These are phyloP conservation scores for Gopherus evgoodei DNA, from an alignment of 2,113 vertebrate species.

Conservation along the genomic window DNA sequence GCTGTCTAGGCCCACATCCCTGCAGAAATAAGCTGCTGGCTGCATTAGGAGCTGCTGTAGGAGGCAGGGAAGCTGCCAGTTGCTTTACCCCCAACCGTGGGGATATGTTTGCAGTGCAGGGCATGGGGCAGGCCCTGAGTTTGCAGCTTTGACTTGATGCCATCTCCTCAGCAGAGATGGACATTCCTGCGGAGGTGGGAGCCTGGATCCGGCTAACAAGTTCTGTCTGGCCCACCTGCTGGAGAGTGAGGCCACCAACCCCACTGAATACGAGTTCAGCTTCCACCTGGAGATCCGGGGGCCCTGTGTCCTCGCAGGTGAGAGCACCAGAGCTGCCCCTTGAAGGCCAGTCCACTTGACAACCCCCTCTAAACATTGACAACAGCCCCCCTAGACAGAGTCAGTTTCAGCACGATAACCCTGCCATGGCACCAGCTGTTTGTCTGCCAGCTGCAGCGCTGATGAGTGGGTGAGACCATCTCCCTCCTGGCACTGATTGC, in stretches of 20 bases:
- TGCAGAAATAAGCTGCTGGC: background rate
- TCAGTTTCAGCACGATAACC: background rate
- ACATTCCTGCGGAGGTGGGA: slow-evolving; percentile 53
- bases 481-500: background rate
- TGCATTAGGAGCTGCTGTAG: background rate
- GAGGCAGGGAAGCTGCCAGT: background rate
- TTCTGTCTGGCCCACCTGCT: slow-evolving; percentile 85
- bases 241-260: slow-evolving; percentile 88
- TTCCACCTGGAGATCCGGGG: slow-evolving; percentile 95
- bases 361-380: background rate
- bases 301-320: slow-evolving; percentile 93
- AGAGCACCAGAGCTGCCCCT: background rate
- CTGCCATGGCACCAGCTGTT: background rate
- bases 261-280: slow-evolving; percentile 93
- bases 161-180: slow-evolving; percentile 74
- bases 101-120: background rate
- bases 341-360: background rate
- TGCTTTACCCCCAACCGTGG: background rate
- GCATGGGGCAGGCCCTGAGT: accelerated
- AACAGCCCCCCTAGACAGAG: accelerated
- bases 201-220: slow-evolving; percentile 75
- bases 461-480: background rate
- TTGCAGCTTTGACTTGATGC: background rate
- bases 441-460: background rate
- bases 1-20: background rate